phyloP scores from a whole-genome alignment of 2,113 vertebrate genomes.

The Plecotus auritus region DNA sequence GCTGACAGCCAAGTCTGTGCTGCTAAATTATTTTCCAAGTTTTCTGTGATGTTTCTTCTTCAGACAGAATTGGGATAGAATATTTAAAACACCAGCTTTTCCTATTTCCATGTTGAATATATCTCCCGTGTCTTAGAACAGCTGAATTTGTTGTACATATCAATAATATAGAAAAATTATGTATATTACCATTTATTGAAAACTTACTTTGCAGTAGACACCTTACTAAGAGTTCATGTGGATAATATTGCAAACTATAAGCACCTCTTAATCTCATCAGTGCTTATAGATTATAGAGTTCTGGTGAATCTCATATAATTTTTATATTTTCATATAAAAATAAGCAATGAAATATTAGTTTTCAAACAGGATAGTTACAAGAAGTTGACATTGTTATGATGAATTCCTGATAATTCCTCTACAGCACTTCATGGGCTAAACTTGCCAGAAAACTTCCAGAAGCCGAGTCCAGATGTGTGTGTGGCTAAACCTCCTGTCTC shows the following conservation, averaged over 20 bases:
- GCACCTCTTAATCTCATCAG: background rate
- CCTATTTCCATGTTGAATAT: background rate
- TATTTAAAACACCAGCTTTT: background rate
- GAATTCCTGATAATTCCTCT: background rate
- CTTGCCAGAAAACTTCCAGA: background rate
- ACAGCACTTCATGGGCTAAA: background rate
- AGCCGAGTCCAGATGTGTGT: background rate
- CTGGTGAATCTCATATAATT: background rate
- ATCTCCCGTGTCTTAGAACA: background rate
- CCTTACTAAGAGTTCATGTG: background rate
- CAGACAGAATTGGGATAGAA: constrained; percentile 18
- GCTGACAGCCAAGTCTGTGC: background rate
- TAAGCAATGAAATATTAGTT: background rate
- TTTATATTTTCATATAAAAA: background rate
- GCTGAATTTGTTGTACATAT: background rate
- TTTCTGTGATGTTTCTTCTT: background rate
- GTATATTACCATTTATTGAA: background rate
- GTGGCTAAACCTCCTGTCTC: background rate
- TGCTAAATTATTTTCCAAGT: constrained; percentile 22
- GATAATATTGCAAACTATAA: background rate
- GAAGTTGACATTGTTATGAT: background rate
- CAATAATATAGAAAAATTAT: background rate
- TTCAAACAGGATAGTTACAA: background rate
- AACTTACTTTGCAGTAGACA: background rate
- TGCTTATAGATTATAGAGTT: background rate